Conservation (phyloP, 2,888 invertebrate species). For the Polydrusus pterygomalis region DNA sequence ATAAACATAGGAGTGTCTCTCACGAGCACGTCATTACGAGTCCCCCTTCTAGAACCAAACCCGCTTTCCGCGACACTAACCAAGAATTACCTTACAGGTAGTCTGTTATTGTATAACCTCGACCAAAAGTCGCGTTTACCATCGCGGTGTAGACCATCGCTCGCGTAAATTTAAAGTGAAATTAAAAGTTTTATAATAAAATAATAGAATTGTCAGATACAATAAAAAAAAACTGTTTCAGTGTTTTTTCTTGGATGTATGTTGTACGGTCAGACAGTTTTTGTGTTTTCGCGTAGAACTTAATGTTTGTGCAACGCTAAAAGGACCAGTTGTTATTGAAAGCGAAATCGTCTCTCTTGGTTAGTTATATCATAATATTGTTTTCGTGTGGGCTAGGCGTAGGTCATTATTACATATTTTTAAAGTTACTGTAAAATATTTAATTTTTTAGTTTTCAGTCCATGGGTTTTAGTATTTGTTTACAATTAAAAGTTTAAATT, state of each 20-base stretch:
- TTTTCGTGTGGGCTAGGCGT: slow-evolving; percentile 34
- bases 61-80: slow-evolving; percentile 59
- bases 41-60: slow-evolving; percentile 44
- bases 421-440: background rate
- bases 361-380: slow-evolving; percentile 31
- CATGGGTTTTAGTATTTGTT: no score
- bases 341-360: slow-evolving; percentile 37
- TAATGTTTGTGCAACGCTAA: slow-evolving; percentile 12
- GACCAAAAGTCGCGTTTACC: slow-evolving; percentile 46
- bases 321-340: slow-evolving; percentile 43
- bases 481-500: background rate
- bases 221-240: background rate
- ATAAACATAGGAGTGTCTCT: slow-evolving; percentile 48
- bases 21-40: slow-evolving; percentile 30
- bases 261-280: slow-evolving; percentile 5
- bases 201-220: background rate
- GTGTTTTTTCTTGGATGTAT: slow-evolving; percentile 5
- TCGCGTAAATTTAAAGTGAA: slow-evolving; percentile 35
- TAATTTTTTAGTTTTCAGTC: no score
- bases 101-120: slow-evolving; percentile 53
- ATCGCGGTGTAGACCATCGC: slow-evolving; percentile 18
- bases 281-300: slow-evolving; percentile 1
- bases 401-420: slow-evolving; percentile 8
- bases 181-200: slow-evolving; percentile 21
- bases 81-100: slow-evolving; percentile 63